phyloP scores from a whole-genome alignment of 2,113 vertebrate species.

The Nannobrachium achirus region DNA sequence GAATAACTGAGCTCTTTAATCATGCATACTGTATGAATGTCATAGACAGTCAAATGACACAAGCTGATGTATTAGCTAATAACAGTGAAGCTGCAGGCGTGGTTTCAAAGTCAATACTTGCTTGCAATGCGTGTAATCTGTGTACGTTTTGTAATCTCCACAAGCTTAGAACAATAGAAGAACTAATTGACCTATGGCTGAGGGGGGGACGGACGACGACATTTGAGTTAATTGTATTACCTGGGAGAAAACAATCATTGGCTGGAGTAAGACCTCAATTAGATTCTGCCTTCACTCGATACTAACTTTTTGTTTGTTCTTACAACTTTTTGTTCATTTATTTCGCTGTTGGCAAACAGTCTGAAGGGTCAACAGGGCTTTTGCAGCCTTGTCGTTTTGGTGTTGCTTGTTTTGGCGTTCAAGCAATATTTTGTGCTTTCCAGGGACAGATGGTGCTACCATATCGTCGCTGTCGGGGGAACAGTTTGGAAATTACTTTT shows the following conservation, averaged over 20 bases:
- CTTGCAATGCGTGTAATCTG: slow-evolving; percentile 31
- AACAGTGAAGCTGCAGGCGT: slow-evolving; percentile 36
- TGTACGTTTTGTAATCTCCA: slow-evolving; percentile 51
- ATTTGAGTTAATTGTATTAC: slow-evolving; percentile 30
- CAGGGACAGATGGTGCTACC: slow-evolving; percentile 53
- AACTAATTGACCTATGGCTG: slow-evolving; percentile 56
- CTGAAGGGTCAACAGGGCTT: too few relatives aligned
- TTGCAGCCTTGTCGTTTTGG: too few relatives aligned
- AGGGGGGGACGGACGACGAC: slow-evolving; percentile 19
- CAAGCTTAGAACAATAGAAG: slow-evolving; percentile 50
- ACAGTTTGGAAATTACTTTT: too few relatives aligned
- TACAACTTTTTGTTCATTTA: neutral
- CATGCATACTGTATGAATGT: slow-evolving; percentile 25
- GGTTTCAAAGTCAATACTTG: slow-evolving; percentile 27
- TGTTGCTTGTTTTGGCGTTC: slow-evolving; percentile 50
- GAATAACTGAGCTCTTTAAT: slow-evolving; percentile 13
- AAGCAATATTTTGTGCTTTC: slow-evolving; percentile 34
- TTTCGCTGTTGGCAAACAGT: slow-evolving; percentile 52
- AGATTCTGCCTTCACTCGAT: slow-evolving; percentile 3
- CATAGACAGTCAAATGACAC: slow-evolving; percentile 22
- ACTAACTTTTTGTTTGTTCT: neutral
- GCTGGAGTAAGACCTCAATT: slow-evolving; percentile 25
- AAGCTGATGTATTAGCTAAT: slow-evolving; percentile 52
- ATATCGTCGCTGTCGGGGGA: too few relatives aligned
- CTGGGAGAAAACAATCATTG: slow-evolving; percentile 29